Conservation (phyloP, 2,888 invertebrate genomes). For the Hyposoter dolosus region DNA sequence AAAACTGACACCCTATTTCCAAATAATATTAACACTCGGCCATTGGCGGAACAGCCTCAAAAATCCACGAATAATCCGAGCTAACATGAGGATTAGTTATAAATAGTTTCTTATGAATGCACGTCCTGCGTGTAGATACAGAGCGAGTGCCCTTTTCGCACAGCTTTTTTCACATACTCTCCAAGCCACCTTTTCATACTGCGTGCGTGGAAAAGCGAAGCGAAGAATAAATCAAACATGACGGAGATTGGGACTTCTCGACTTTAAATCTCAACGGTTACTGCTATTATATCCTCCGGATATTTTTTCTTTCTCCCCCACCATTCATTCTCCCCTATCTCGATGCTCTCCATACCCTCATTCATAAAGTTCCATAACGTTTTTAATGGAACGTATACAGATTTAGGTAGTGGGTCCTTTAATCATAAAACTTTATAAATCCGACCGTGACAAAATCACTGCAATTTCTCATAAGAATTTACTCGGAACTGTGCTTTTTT, state of each 20-base stretch:
- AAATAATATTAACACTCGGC: slow-evolving; percentile 53
- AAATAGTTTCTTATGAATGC: not conserved
- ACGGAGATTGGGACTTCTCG: slow-evolving; percentile 31
- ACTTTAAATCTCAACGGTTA: slow-evolving; percentile 19
- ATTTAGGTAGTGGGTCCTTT: not conserved
- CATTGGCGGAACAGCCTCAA: not conserved
- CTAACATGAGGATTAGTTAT: not conserved
- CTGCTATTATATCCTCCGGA: slow-evolving; percentile 13
- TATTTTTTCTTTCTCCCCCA: slow-evolving; percentile 21
- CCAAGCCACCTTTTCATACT: slow-evolving; percentile 1
- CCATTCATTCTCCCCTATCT: slow-evolving; percentile 5
- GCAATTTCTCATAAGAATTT: slow-evolving; percentile 1
- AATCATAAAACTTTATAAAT: slow-evolving; percentile 2
- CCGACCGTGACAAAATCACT: not conserved
- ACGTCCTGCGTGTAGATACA: not conserved
- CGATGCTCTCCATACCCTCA: not conserved
- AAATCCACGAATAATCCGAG: slow-evolving; percentile 20
- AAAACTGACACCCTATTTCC: slow-evolving; percentile 25
- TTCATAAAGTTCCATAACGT: slow-evolving; percentile 5
- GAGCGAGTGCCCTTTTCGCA: slow-evolving; percentile 11
- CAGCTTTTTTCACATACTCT: not conserved
- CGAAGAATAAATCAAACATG: slow-evolving; percentile 37
- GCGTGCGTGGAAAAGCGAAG: slow-evolving; percentile 5
- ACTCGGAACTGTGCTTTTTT: not conserved
- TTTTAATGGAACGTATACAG: not conserved